phyloP scores from a whole-genome alignment of 2,113 vertebrate genomes.

The Chitala chitala region DNA sequence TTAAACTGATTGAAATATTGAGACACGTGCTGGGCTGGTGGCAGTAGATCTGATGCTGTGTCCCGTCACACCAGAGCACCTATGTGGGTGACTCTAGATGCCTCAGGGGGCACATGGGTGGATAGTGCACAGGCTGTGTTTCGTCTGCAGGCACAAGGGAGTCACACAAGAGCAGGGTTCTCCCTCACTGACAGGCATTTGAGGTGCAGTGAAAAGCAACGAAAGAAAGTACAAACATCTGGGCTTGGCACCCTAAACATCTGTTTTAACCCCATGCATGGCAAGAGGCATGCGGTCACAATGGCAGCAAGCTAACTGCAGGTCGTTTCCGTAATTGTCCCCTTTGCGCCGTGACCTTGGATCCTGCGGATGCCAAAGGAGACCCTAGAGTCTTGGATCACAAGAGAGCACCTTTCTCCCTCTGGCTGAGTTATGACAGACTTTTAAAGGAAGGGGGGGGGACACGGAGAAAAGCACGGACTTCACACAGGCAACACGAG shows the following conservation, averaged over 20 bases:
- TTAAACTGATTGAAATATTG: too few relatives aligned
- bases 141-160: not conserved
- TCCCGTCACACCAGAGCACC: too few relatives aligned
- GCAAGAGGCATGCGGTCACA: not conserved
- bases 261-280: not conserved
- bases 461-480: too few relatives aligned
- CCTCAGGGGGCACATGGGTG: too few relatives aligned
- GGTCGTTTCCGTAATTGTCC: constrained; percentile 8
- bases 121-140: not conserved
- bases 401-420: not conserved
- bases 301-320: not conserved
- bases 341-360: constrained; percentile 9
- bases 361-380: constrained; percentile 12
- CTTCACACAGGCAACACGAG: constrained; percentile 15
- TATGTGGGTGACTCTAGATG: too few relatives aligned
- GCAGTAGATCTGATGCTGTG: not conserved
- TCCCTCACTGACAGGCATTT: constrained; percentile 37
- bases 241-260: constrained; percentile 32
- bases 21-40: not conserved
- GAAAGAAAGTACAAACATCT: constrained; percentile 59
- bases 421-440: constrained; percentile 18
- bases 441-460: too few relatives aligned
- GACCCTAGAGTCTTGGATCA: not conserved
- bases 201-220: constrained; percentile 51
- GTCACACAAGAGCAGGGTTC: not conserved